Evolutionary conservation across 2,113 vertebrate genomes (phyloP).

Genomic region (Mirounga angustirostris): DNA sequence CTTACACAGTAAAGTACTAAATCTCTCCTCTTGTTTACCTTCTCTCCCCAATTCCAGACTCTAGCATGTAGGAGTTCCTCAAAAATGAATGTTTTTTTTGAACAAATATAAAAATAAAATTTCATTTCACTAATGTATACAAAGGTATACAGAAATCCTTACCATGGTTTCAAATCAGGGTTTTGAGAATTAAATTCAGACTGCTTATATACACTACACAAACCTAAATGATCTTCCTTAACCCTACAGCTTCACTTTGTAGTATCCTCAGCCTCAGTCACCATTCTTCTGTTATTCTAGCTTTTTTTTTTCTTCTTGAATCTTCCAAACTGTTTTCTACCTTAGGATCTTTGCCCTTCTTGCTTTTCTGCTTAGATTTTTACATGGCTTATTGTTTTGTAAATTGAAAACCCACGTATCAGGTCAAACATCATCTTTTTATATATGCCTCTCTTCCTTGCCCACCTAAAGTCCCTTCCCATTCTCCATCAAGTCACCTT

Average conservation of each 20-base stretch:
- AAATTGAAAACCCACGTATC: background rate
- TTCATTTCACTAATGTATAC: background rate
- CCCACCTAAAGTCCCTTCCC: background rate
- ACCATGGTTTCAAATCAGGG: background rate
- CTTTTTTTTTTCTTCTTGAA: background rate
- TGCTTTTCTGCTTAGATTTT: constrained; percentile 6
- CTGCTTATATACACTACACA: background rate
- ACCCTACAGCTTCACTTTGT: background rate
- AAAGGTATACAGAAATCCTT: background rate
- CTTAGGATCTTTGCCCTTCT: background rate
- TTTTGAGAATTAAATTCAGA: constrained; percentile 17
- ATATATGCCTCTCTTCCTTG: background rate
- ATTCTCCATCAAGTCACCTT: background rate
- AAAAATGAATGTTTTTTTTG: background rate
- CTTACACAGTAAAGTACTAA: constrained; percentile 8
- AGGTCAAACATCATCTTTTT: background rate
- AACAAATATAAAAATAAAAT: background rate
- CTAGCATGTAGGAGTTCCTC: background rate
- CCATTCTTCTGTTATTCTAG: background rate
- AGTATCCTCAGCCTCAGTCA: background rate
- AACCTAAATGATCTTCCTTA: background rate
- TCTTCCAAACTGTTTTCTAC: background rate
- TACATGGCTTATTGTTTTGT: background rate
- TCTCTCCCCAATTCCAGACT: background rate
- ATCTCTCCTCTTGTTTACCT: background rate